These are phyloP conservation scores for Phenganax marumi DNA, from an alignment of 92 coral and sea anemone species.

Conservation along the genomic window DNA sequence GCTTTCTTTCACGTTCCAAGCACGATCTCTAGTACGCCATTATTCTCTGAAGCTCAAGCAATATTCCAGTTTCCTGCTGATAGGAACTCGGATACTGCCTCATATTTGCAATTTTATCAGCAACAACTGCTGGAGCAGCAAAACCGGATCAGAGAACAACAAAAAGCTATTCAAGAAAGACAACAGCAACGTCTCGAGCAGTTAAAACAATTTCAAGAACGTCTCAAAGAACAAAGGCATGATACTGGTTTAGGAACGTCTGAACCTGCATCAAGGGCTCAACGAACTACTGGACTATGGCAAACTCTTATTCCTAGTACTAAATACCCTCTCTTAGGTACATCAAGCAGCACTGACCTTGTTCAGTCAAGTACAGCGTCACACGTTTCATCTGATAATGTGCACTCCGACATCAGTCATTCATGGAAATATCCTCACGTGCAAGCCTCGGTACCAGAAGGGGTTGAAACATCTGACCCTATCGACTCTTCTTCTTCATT, in stretches of 20 bases:
- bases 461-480: not conserved
- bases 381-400: not conserved
- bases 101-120: slow-evolving; percentile 69
- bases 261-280: not conserved
- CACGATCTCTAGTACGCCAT: not conserved
- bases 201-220: slow-evolving; percentile 55
- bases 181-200: slow-evolving; percentile 63
- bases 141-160: slow-evolving; percentile 64
- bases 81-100: slow-evolving; percentile 22
- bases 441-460: not conserved
- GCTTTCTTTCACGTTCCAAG: not conserved
- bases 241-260: not conserved
- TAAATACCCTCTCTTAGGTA: not conserved
- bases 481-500: slow-evolving; percentile 23
- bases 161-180: slow-evolving; percentile 61
- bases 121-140: slow-evolving; percentile 76
- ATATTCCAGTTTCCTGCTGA: slow-evolving; percentile 15
- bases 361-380: slow-evolving; percentile 13
- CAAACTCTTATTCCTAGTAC: slow-evolving; percentile 33
- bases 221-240: slow-evolving; percentile 13
- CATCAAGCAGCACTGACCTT: slow-evolving; percentile 15
- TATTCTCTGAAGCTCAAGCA: not conserved
- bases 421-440: not conserved
- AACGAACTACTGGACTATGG: not conserved
- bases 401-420: not conserved